Base-by-base conservation (phyloP, 2,113 vertebrate genomes). In the Indri indri region DNA sequence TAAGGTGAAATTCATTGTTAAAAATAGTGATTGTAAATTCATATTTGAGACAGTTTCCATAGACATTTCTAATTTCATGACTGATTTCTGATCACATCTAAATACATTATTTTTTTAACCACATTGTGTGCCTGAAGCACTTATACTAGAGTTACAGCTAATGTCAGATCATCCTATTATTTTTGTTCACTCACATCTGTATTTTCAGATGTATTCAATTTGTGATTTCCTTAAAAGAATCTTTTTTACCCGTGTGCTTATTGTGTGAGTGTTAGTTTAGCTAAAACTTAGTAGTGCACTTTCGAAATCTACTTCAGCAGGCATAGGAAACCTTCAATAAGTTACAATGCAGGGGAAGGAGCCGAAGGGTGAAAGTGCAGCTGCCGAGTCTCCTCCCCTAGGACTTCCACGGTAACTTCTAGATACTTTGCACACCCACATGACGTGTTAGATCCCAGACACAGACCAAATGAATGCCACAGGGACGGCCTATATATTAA, bases 1-100 rank as follows among this genome's bases (percentile, higher is more conserved):
- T 80, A 17, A 74, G 25, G 18, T 70, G 8, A 95, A 88, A n/a
- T 96, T 42, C 14, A 57, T 84, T 81, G 18, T 95, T 93, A 91
- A 59, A 17, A 65, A n/a, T 18, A 86, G 12, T 63, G 2, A 18
- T n/a, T 81, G 25, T 83, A 89, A 91, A 90, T 79, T n/a, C 22
- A 13, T 37, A 90, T 18, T 66, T 57, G 47, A 79, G 25, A 34
- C 42, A 45, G 25, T 90, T 93, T 80, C 34, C 47, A 90, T 37
- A 18, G n/a, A 13, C 6, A 88, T 61, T 91, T 94, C 54, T 57
- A 71, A 80, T 90, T 45, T 70, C 25, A 57, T 25, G 13, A 82
- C 22, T 79, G 45, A 52, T 4, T 96, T 91, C 18, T 57, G 54
- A 79, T 79, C 61, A 16, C 18, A 47, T n/a, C 12, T n/a, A 87